A percentile compares a stretch with the other conserved stretches of the same genome.
phyloP scores from a whole-genome alignment of 2,888 invertebrate species.

The Belgica antarctica region DNA sequence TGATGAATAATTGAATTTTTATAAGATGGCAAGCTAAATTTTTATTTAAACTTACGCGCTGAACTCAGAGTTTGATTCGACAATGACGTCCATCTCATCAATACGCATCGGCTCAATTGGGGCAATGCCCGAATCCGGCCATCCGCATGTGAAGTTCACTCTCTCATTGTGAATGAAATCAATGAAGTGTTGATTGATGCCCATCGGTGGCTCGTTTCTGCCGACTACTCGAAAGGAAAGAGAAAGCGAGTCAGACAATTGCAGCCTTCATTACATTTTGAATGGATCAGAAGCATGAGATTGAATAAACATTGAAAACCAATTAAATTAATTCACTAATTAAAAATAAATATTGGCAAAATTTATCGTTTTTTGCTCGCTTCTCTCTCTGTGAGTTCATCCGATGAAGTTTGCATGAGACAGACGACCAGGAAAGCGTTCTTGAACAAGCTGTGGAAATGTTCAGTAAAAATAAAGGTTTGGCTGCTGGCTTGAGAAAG shows the following conservation, averaged over 20 bases:
- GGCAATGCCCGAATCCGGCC: neutral
- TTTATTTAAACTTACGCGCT: neutral
- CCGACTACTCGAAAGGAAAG: neutral
- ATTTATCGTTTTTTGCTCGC: neutral
- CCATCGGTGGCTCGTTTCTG: neutral
- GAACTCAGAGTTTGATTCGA: neutral
- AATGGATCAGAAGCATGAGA: neutral
- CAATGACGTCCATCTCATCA: neutral
- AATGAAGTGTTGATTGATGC: constrained; percentile 6
- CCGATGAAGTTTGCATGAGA: too few species aligned
- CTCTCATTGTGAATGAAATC: constrained; percentile 1
- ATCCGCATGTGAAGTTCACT: constrained; percentile 2
- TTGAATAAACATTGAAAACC: neutral
- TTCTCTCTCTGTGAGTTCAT: neutral
- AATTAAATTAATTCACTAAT: constrained; percentile 27
- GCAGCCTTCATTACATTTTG: neutral
- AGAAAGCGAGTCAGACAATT: too few species aligned
- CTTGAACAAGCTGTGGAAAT: too few species aligned
- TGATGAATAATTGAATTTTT: neutral
- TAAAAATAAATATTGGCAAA: constrained; percentile 24
- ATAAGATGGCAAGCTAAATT: neutral
- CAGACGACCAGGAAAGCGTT: too few species aligned
- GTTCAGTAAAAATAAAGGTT: too few species aligned
- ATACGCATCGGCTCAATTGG: constrained; percentile 1
- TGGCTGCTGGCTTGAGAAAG: too few species aligned